Conservation (phyloP, 1,140 invertebrate species). For the Adelges cooleyi region DNA sequence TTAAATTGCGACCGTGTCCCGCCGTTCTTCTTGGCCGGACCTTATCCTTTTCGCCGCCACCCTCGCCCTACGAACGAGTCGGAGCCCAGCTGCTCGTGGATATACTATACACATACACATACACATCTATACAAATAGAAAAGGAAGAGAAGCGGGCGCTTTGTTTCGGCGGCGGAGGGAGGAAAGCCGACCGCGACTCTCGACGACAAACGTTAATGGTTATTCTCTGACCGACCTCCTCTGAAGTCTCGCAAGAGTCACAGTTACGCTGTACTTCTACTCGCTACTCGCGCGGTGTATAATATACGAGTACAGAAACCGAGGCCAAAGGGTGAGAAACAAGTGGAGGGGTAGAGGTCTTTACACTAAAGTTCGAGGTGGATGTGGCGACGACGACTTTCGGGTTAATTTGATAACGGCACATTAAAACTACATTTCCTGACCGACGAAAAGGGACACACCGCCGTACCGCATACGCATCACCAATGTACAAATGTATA, state of each 20-base stretch:
- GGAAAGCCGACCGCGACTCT: neutral
- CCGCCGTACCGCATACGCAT: neutral
- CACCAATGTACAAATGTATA: neutral
- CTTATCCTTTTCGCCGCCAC: no score
- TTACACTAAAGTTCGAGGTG: neutral
- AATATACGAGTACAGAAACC: neutral
- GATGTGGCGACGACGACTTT: constrained; percentile 20
- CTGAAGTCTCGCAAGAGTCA: neutral
- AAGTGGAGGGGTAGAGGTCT: neutral
- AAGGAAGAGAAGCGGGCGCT: neutral
- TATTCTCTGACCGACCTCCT: constrained; percentile 20
- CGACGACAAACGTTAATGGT: constrained; percentile 26
- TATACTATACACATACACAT: no score
- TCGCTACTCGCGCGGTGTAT: no score
- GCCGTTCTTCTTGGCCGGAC: constrained; percentile 17
- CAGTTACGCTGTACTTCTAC: no score
- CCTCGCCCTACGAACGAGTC: no score
- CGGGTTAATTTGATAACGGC: constrained; percentile 27
- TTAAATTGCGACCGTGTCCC: constrained; percentile 25
- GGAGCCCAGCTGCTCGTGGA: no score
- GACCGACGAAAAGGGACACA: constrained; percentile 14
- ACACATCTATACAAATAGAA: neutral
- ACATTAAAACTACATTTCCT: constrained; percentile 28
- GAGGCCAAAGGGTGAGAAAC: neutral
- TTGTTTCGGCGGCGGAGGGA: constrained; percentile 1